Percentiles rank a stretch among this genome's conserved stretches.
These are phyloP conservation scores for Odontophorus gujanensis DNA, from an alignment of 2,113 vertebrate genomes.

Conservation along the genomic window DNA sequence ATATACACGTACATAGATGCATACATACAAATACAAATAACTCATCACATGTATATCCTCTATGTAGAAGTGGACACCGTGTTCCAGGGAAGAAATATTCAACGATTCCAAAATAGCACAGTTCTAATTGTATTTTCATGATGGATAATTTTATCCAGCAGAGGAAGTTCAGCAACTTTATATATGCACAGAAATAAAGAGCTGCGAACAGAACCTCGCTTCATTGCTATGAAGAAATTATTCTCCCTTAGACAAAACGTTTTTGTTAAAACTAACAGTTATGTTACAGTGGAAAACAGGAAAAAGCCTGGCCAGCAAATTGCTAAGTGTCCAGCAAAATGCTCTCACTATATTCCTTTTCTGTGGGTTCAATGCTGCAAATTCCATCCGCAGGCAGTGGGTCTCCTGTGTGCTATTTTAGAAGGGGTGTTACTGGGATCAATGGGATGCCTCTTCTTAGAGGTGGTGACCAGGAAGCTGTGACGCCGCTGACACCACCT, in stretches of 20 bases:
- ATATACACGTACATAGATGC: accelerated
- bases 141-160: not conserved
- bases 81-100: not conserved
- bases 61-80: not conserved
- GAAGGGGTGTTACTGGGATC: conserved; percentile 3
- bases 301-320: conserved; percentile 28
- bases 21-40: not conserved
- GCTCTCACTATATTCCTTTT: conserved; percentile 19
- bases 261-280: conserved; percentile 71
- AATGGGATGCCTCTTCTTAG: not conserved
- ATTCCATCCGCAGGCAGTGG: conserved; percentile 41
- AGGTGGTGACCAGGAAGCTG: not conserved
- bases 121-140: not conserved
- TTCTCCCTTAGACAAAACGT: conserved; percentile 54
- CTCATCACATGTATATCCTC: not conserved
- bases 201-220: conserved; percentile 35
- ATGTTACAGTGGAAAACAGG: conserved; percentile 48
- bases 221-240: conserved; percentile 50
- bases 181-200: conserved; percentile 11
- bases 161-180: conserved; percentile 41
- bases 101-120: not conserved
- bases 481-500: not conserved
- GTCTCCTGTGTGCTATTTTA: conserved; percentile 20
- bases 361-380: conserved; percentile 23
- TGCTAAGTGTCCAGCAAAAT: conserved; percentile 34